Evolutionary conservation across 2,113 vertebrate genomes (phyloP), one percentile per base, ranked within the genome.

Genomic region (Brachirus orientalis): DNA sequence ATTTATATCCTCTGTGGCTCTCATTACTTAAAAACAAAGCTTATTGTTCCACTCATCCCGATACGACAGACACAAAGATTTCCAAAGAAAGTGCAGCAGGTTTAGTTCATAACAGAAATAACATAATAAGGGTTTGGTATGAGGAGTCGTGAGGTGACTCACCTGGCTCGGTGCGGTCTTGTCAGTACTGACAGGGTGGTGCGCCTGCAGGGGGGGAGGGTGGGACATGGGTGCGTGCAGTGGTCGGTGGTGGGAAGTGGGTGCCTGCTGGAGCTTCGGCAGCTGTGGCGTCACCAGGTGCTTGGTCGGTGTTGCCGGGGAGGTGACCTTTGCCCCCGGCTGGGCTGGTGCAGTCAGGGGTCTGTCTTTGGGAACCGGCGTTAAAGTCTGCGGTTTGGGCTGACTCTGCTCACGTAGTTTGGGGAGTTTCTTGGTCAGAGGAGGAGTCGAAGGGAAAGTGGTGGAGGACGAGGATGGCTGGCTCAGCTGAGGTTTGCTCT

Each of bases 241-340:
- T 75, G 95, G 97, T 82, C 97, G 92, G 93, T 98, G 96, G 92
- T 95, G 97, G 61, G 96, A 95, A 20, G 94, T 96, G 71, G 96
- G 97, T 20, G 97, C 96, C 79, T 98, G 97, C 86, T 98, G 97
- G 36, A 98, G 94, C 87, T 95, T 96, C 10, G 98, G 98, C 58
- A 99, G 95, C 89, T 97, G 97, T 0, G 91, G 93, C 45, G 93
- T 96, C 79, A 96, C 88, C 82, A 93, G 92, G 45, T 71, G 65
- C 17, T 76, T 81, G 4, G 73, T 28, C 0, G 68, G 44, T 0
- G 85, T 38, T 12, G 40, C 19, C 7, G 60, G 57, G 17, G 59
- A 35, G 0, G 53, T 0, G 16, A 63, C 48, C 46, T 86, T 90
- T 1, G 68, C 1, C 3, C 9, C 87, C n/a, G 93, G 72, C 48